Conservation (phyloP, 1,140 invertebrate genomes). For the Carposina sasakii region DNA sequence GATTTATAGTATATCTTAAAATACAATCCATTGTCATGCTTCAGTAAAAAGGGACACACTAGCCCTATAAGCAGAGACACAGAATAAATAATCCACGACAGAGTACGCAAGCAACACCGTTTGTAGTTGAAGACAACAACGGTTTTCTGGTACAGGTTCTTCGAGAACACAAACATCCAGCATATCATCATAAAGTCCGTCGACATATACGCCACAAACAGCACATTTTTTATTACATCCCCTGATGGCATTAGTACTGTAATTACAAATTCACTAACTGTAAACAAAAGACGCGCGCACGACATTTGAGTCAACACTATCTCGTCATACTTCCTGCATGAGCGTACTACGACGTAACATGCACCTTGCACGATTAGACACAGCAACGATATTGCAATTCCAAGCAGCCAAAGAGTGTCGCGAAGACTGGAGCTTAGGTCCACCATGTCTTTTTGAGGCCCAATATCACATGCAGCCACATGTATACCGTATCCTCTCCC, state of each 20-base stretch:
- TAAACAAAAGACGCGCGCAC: conserved; percentile 31
- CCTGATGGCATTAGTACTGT: conserved; percentile 1
- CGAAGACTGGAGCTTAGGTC: no score
- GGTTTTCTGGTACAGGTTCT: conserved; percentile 42
- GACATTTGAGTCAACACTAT: conserved; percentile 36
- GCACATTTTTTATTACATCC: neutral
- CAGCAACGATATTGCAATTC: conserved; percentile 25
- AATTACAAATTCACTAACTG: conserved; percentile 28
- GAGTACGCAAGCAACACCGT: conserved; percentile 17
- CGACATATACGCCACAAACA: conserved; percentile 26
- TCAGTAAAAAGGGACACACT: conserved; percentile 24
- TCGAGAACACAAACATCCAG: conserved; percentile 46
- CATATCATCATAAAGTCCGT: conserved; percentile 30
- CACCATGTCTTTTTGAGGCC: no score
- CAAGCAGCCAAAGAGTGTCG: conserved; percentile 29
- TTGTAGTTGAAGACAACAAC: conserved; percentile 32
- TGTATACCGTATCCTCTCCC: no score
- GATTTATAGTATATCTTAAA: conserved; percentile 25
- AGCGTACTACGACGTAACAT: conserved; percentile 22
- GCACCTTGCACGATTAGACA: conserved; percentile 24
- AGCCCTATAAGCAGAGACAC: conserved; percentile 25
- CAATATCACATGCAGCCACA: no score
- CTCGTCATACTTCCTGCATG: conserved; percentile 41
- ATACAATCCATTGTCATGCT: conserved; percentile 2
- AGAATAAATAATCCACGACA: conserved; percentile 24